These are phyloP conservation scores for Chymomyza procnemis DNA, from an alignment of 2,888 invertebrate species.

Conservation along the genomic window DNA sequence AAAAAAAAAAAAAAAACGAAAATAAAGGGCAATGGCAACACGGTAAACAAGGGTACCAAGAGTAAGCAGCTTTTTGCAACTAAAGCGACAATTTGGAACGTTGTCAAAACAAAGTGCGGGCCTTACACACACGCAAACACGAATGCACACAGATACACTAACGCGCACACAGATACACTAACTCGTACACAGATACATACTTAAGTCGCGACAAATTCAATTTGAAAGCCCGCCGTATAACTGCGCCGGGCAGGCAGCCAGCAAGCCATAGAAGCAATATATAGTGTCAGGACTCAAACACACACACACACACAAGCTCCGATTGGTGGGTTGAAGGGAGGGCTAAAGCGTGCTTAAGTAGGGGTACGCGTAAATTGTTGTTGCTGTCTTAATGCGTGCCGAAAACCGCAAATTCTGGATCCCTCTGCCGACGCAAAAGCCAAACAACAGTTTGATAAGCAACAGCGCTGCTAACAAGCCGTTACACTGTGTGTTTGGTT, in stretches of 20 bases:
- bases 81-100: conserved; percentile 44
- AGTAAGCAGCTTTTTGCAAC: conserved; percentile 43
- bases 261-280: conserved; percentile 22
- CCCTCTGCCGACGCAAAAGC: conserved; percentile 18
- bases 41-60: conserved; percentile 53
- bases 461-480: conserved; percentile 23
- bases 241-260: conserved; percentile 13
- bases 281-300: conserved; percentile 24
- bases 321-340: too few species aligned
- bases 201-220: conserved; percentile 34
- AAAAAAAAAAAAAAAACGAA: too few species aligned
- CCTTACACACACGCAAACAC: background rate
- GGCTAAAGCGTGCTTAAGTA: conserved; percentile 27
- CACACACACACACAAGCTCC: conserved; percentile 32
- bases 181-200: conserved; percentile 4
- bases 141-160: conserved; percentile 3
- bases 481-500: background rate
- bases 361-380: conserved; percentile 70
- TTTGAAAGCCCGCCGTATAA: conserved; percentile 24
- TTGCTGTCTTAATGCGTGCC: conserved; percentile 67
- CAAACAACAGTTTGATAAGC: conserved; percentile 22
- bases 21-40: conserved; percentile 18
- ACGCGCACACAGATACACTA: conserved; percentile 5
- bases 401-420: conserved; percentile 58
- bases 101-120: conserved; percentile 64